Evolutionary conservation across 2,797 vertebrate genomes (phyloP).

Genomic region (Darevskia nairensis): DNA sequence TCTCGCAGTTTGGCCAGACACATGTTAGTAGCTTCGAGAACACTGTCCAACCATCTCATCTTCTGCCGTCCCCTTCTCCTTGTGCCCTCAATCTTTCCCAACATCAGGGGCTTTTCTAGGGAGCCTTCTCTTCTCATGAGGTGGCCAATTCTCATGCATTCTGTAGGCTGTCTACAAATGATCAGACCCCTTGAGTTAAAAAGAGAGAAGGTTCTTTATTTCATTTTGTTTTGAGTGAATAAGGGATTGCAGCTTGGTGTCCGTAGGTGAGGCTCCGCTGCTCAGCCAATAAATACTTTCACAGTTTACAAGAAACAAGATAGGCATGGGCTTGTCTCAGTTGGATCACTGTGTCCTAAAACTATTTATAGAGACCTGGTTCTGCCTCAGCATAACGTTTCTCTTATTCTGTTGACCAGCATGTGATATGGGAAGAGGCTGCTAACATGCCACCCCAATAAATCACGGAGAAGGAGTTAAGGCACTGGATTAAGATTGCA

Average conservation of each 20-base stretch:
- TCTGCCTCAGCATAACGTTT: slow-evolving; percentile 46
- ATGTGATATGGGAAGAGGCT: slow-evolving; percentile 54
- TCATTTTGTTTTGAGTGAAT: not conserved
- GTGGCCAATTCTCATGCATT: not conserved
- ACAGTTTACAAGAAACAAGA: slow-evolving; percentile 26
- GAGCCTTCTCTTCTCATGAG: no score
- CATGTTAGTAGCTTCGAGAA: no score
- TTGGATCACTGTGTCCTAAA: slow-evolving; percentile 41
- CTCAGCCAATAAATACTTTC: slow-evolving; percentile 1
- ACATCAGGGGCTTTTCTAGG: no score
- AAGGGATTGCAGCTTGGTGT: slow-evolving; percentile 60
- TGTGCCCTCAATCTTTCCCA: no score
- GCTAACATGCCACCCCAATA: slow-evolving; percentile 63
- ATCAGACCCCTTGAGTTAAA: not conserved
- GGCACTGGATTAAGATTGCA: slow-evolving; percentile 50
- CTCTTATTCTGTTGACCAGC: slow-evolving; percentile 57
- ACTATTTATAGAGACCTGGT: slow-evolving; percentile 64
- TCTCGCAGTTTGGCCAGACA: no score
- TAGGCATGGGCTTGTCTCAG: slow-evolving; percentile 64
- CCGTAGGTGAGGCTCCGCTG: slow-evolving; percentile 47
- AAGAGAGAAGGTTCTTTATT: not conserved
- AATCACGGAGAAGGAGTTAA: slow-evolving; percentile 54
- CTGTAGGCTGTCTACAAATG: not conserved
- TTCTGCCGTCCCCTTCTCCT: no score
- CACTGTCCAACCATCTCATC: no score